Conservation (phyloP, 2,797 vertebrate genomes). For the Valencia hispanica region DNA sequence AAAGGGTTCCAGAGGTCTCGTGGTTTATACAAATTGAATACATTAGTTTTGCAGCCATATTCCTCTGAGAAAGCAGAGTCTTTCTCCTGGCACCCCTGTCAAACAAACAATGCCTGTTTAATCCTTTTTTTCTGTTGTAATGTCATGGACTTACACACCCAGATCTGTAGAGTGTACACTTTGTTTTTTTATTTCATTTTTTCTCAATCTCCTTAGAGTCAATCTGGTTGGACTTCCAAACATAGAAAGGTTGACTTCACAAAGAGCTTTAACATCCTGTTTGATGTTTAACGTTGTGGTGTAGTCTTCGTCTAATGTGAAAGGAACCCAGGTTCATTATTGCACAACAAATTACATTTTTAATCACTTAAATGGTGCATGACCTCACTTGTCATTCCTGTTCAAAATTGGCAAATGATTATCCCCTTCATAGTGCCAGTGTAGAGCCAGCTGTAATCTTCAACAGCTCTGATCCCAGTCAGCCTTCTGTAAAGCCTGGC, state of each 20-base stretch:
- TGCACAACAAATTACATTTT: background rate
- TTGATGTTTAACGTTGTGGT: background rate
- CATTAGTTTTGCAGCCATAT: too few species aligned
- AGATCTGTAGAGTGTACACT: background rate
- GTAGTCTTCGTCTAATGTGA: background rate
- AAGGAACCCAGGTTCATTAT: background rate
- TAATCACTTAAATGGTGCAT: background rate
- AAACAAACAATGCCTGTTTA: too few species aligned
- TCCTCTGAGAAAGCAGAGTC: too few species aligned
- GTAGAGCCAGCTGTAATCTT: slow-evolving; percentile 15
- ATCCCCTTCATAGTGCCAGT: background rate
- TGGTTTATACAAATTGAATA: too few species aligned
- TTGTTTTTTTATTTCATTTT: background rate
- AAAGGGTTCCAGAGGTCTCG: too few species aligned
- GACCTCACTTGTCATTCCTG: background rate
- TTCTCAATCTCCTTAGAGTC: background rate
- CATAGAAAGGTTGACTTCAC: background rate
- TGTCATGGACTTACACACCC: background rate
- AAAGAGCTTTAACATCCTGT: background rate
- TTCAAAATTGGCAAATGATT: background rate
- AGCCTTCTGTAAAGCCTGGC: slow-evolving; percentile 24
- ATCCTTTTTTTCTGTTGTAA: too few species aligned
- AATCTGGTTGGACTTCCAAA: background rate
- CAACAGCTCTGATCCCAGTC: slow-evolving; percentile 1
- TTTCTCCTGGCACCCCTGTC: too few species aligned